Evolutionary conservation across 2,888 invertebrate genomes (phyloP).

Genomic region (Trichogramma evanescens): DNA sequence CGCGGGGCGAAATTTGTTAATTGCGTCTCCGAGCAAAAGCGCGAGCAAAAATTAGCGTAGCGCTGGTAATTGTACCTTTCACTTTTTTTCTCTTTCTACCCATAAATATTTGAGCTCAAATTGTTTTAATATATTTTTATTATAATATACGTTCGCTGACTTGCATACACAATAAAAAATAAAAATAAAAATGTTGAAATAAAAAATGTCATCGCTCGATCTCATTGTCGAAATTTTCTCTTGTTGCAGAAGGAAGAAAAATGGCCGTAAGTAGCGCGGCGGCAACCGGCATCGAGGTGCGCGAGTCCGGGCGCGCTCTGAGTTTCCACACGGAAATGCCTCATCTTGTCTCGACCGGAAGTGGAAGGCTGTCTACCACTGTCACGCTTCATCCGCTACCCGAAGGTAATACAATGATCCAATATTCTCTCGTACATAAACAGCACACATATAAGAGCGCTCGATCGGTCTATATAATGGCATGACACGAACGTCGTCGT

Average conservation of each 20-base stretch:
- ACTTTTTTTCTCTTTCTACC: too few relatives aligned
- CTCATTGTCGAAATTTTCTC: neutral
- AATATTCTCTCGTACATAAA: too few relatives aligned
- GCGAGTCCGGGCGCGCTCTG: slow-evolving; percentile 53
- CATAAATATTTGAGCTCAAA: too few relatives aligned
- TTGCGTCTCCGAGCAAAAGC: too few relatives aligned
- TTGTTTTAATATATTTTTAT: too few relatives aligned
- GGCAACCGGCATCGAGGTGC: slow-evolving; percentile 42
- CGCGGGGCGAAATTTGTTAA: too few relatives aligned
- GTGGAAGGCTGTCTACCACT: slow-evolving; percentile 84
- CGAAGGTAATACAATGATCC: slow-evolving; percentile 58
- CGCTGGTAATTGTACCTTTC: too few relatives aligned
- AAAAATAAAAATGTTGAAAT: neutral
- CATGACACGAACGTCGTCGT: too few relatives aligned
- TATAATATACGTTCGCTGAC: neutral
- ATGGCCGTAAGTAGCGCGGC: slow-evolving; percentile 27
- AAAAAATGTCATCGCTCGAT: neutral
- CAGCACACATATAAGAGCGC: too few relatives aligned
- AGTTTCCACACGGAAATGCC: slow-evolving; percentile 74
- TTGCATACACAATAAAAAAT: neutral
- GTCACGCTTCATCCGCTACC: slow-evolving; percentile 85
- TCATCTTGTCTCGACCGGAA: slow-evolving; percentile 85
- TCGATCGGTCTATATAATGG: too few relatives aligned
- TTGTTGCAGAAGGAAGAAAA: slow-evolving; percentile 29
- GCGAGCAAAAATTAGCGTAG: too few relatives aligned